Evolutionary conservation across 2,797 vertebrate genomes (phyloP), one percentile per base, ranked within the genome.

Genomic region (Pseudomugil tenellus): DNA sequence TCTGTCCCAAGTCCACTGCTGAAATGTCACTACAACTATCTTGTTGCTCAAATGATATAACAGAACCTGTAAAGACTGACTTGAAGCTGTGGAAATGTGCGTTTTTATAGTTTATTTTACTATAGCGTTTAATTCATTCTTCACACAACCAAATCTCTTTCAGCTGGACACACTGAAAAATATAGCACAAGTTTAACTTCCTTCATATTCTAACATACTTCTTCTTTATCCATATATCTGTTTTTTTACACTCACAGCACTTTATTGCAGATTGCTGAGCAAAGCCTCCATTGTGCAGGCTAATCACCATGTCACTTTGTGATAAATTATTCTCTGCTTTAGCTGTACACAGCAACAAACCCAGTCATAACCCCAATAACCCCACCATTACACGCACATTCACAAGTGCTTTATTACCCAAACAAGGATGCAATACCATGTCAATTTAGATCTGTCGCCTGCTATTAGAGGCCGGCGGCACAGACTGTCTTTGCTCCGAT

Each of bases 231-330:
- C 60, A 74, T 37, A 37, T 28, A 21, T 75, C 14, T 6, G 26
- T 39, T n/a, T 76, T 80, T 74, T 67, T 54, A 31, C 66, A 37
- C 35, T 14, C 31, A 28, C 56, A 54, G 48, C 21, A 29, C 71
- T 66, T 76, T 73, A 68, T 23, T 23, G 61, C 72, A 68, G 72
- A 83, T 64, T 81, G 82, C 86, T 84, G 83, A 90, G 70, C 54
- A 54, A 74, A 72, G 80, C 72, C 65, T 72, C 76, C 32, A 67
- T 67, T 80, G 67, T 71, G 56, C 68, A 77, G 73, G 83, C 81
- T 81, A 90, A 91, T 92, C 85, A 87, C 70, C 21, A 67, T 90
- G 87, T 88, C 89, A 87, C 49, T 39, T 55, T 35, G 77, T 89
- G 85, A 92, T 91, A 55, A 84, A 92, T 90, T 79, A 83, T 78